Conservation (phyloP, 2,888 invertebrate species). For the Drosophila emarginata region DNA sequence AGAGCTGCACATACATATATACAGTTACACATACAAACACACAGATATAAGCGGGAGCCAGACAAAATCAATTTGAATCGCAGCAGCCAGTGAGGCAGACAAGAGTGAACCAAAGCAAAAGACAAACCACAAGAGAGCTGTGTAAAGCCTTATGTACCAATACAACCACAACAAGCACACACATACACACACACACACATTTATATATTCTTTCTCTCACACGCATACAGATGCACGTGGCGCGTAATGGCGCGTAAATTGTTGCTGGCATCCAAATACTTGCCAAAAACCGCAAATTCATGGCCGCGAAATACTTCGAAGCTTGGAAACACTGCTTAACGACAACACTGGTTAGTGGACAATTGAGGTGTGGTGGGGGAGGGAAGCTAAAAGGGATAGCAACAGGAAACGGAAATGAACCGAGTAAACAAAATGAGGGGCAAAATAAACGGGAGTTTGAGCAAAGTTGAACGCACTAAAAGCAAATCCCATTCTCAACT, state of each 20-base stretch:
- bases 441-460: conserved; percentile 45
- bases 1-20: conserved; percentile 11
- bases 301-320: conserved; percentile 33
- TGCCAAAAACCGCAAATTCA: conserved; percentile 67
- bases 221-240: conserved; percentile 31
- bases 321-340: conserved; percentile 27
- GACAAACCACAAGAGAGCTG: conserved; percentile 35
- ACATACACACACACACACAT: neutral
- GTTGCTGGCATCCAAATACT: conserved; percentile 75
- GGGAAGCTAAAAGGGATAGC: conserved; percentile 1
- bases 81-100: conserved; percentile 28
- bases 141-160: neutral
- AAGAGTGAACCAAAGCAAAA: conserved; percentile 20
- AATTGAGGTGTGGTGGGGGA: neutral
- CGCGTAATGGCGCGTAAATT: conserved; percentile 74
- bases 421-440: conserved; percentile 38
- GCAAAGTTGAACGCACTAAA: conserved; percentile 42
- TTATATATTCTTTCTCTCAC: conserved; percentile 7
- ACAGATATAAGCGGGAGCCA: conserved; percentile 19
- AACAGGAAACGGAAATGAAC: conserved; percentile 67
- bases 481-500: conserved; percentile 13
- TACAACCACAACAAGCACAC: conserved; percentile 3
- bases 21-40: conserved; percentile 15
- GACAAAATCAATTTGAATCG: conserved; percentile 47
- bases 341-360: conserved; percentile 29